A percentile compares a stretch with the other conserved stretches of the same genome.
phyloP scores from a whole-genome alignment of 1,140 invertebrate species.

The Zaprionus taronus region DNA sequence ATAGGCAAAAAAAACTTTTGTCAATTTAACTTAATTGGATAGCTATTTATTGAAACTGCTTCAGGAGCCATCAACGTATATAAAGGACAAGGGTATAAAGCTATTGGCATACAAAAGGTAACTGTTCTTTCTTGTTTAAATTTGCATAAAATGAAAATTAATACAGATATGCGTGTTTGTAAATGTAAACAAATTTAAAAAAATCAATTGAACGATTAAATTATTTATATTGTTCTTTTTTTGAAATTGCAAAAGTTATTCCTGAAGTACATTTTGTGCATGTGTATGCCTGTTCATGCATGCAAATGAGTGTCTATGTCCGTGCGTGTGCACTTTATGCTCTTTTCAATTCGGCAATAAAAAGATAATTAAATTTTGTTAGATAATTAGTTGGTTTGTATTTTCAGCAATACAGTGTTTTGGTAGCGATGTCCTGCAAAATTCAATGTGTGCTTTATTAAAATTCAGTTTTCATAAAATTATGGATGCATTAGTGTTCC shows the following conservation, averaged over 20 bases:
- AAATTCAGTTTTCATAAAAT: slow-evolving; percentile 51
- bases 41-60: too few relatives aligned
- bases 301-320: neutral
- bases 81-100: neutral
- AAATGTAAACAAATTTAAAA: slow-evolving; percentile 29
- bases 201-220: slow-evolving; percentile 38
- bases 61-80: too few relatives aligned
- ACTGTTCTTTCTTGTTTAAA: slow-evolving; percentile 38
- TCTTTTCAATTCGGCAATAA: slow-evolving; percentile 19
- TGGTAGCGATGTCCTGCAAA: slow-evolving; percentile 39
- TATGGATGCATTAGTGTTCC: slow-evolving; percentile 14
- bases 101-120: neutral
- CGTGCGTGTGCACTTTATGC: neutral
- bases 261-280: neutral
- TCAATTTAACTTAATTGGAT: too few relatives aligned
- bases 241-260: slow-evolving; percentile 19
- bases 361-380: slow-evolving; percentile 68
- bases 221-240: slow-evolving; percentile 52
- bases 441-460: slow-evolving; percentile 53
- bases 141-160: slow-evolving; percentile 67
- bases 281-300: neutral
- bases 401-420: slow-evolving; percentile 43
- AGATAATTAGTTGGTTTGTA: slow-evolving; percentile 60
- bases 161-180: slow-evolving; percentile 29
- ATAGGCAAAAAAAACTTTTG: too few relatives aligned